Evolutionary conservation across 2,797 vertebrate species (phyloP), one percentile per base, ranked within the genome.

Genomic region (Lepus townsendii): DNA sequence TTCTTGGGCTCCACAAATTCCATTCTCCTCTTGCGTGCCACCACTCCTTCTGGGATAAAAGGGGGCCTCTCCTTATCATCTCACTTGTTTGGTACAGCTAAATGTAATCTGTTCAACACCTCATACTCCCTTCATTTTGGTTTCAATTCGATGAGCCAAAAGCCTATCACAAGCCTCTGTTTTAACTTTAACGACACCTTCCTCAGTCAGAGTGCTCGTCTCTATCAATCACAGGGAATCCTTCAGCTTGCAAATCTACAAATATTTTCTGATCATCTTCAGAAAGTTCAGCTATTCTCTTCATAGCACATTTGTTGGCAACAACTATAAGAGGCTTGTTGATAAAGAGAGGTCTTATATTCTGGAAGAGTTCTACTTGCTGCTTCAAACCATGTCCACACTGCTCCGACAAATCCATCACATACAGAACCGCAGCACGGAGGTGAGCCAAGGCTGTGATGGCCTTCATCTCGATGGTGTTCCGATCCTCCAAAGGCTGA

Each of bases 381-480:
- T 99, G 98, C 91, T 97, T 97, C 90, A 99, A 97, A 3, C 98
- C 99, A 35, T 99, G 99, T 0, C 99, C 99, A 11, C 99, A 99
- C 98, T 99, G 99, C 98, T 99, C 99, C 0, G 99, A 99, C 3
- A 99, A 68, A 75, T 99, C 99, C 99, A 99, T 99, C 86, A 99
- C 97, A 0, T 99, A 99, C 0, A 99, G 99, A 4, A 99, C 98
- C 0, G 99, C 99, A 0, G 99, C 98, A 0, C 99, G 98, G 83
- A 99, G 99, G 92, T 99, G 99, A 69, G 99, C 99, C 97, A 99
- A 98, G 0, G 99, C 99, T 0, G 99, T 99, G 98, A 99, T 99
- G 57, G 99, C 99, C 98, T 99, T 99, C 99, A 99, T 99, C 98
- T 99, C 99, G 0, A 99, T 99, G 96, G 99, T 99, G 98, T 99